Base-by-base conservation (phyloP, 2,797 vertebrate genomes). In the Rhynchonycteris naso region DNA sequence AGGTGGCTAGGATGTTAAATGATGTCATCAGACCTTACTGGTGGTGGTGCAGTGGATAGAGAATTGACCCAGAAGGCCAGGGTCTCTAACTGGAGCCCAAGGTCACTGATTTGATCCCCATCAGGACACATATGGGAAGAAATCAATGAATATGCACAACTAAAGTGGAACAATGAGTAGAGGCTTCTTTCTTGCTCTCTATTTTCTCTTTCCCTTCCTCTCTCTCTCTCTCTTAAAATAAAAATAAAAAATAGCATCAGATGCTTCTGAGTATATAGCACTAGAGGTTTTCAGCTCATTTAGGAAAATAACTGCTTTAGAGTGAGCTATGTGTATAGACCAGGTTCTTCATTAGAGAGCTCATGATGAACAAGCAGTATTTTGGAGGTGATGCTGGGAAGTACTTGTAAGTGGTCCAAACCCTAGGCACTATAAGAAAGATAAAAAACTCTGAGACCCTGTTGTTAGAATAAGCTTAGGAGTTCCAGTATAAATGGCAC, bases 211-310 rank as follows among this genome's bases (percentile, higher is more conserved):
- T n/a, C n/a, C n/a, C n/a, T n/a, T n/a, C n/a, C n/a, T n/a, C n/a
- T n/a, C n/a, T n/a, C n/a, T n/a, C n/a, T n/a, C n/a, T n/a, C n/a
- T n/a, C n/a, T n/a, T n/a, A n/a, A n/a, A n/a, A n/a, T n/a, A n/a
- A n/a, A n/a, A n/a, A n/a, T n/a, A n/a, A n/a, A n/a, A n/a, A n/a
- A n/a, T n/a, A n/a, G 26, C 47, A 54, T 56, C 66, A 54, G 22
- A 65, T 69, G 33, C 56, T 96, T 68, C 52, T 90, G 69, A 90
- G 33, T n/a, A n/a, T 33, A 35, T 38, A 79, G 21, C n/a, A 22
- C 12, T 56, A 78, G 71, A 38, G 24, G 24, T 66, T 92, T 92
- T 90, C 14, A n/a, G 56, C 26, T 95, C 65, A 93, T 90, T 82
- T 83, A 75, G 52, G 38, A 78, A 93, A 88, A 58, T 24, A 80